phyloP scores from a whole-genome alignment of 2,797 vertebrate species.

The Hyperoplus lanceolatus region DNA sequence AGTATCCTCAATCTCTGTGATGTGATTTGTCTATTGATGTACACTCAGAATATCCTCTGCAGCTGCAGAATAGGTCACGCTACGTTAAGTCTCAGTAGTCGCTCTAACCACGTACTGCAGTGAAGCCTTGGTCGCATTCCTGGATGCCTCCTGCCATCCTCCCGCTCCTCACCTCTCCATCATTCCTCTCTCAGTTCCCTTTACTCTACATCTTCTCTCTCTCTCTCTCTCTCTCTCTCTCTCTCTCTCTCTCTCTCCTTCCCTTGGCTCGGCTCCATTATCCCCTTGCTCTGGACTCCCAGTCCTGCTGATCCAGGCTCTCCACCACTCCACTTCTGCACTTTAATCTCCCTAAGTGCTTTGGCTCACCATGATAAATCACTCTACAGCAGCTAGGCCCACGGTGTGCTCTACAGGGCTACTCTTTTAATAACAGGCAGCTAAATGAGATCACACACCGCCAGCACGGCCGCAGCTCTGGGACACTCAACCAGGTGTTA shows the following conservation, averaged over 20 bases:
- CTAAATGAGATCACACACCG: slow-evolving; percentile 54
- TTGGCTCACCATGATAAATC: slow-evolving; percentile 77
- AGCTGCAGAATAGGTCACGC: slow-evolving; percentile 60
- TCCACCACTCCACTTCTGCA: slow-evolving; percentile 61
- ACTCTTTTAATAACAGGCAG: slow-evolving; percentile 60
- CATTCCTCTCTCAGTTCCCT: slow-evolving; percentile 10
- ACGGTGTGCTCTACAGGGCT: slow-evolving; percentile 48
- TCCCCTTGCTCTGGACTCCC: slow-evolving; percentile 40
- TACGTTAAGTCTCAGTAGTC: slow-evolving; percentile 44
- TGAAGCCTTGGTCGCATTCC: slow-evolving; percentile 43
- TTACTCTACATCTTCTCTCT: slow-evolving; percentile 14
- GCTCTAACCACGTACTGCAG: slow-evolving; percentile 1
- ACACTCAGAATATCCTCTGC: slow-evolving; percentile 62
- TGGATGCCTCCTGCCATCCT: slow-evolving; percentile 35
- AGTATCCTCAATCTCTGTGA: slow-evolving; percentile 53
- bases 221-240: background rate
- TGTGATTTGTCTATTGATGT: slow-evolving; percentile 72
- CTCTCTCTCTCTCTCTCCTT: slow-evolving; percentile 16
- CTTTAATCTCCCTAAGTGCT: slow-evolving; percentile 84
- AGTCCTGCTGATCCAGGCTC: slow-evolving; percentile 77
- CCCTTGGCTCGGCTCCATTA: slow-evolving; percentile 71
- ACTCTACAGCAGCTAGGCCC: slow-evolving; percentile 54
- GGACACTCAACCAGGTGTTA: slow-evolving; percentile 46
- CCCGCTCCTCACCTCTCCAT: slow-evolving; percentile 27
- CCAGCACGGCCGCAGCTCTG: slow-evolving; percentile 44